Conservation (phyloP, 2,113 vertebrate species). For the Vanacampus margaritifer region DNA sequence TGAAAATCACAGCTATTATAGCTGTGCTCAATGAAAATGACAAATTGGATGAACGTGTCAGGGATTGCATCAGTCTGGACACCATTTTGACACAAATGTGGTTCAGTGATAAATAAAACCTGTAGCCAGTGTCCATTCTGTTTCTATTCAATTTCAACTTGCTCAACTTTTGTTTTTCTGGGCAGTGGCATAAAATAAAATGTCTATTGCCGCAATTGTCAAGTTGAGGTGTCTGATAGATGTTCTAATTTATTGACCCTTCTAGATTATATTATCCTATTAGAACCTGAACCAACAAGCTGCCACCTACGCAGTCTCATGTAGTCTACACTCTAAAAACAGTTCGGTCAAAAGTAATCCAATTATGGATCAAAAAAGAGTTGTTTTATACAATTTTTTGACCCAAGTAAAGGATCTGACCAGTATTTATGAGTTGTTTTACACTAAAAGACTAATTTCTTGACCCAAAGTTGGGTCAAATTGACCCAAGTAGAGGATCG, state of each 20-base stretch:
- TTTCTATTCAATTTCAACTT: neutral
- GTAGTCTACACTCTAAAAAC: no score
- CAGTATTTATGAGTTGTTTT: no score
- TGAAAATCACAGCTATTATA: neutral
- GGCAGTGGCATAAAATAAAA: neutral
- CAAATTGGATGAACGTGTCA: neutral
- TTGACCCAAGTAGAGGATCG: no score
- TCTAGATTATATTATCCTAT: neutral
- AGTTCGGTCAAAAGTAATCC: no score
- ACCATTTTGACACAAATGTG: neutral
- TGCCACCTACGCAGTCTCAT: neutral
- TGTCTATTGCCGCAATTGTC: neutral
- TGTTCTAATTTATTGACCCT: neutral
- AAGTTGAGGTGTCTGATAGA: neutral
- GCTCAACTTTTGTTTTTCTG: neutral
- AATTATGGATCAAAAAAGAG: no score
- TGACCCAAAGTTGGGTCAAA: no score
- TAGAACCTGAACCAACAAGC: neutral
- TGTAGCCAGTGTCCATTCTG: neutral
- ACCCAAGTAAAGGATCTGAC: no score
- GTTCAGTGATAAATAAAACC: neutral
- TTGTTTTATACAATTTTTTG: no score
- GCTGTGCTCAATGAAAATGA: neutral
- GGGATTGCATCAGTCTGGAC: neutral
- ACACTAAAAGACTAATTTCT: no score